Evolutionary conservation across 2,797 vertebrate genomes (phyloP).

Genomic region (Urophycis tenuis): DNA sequence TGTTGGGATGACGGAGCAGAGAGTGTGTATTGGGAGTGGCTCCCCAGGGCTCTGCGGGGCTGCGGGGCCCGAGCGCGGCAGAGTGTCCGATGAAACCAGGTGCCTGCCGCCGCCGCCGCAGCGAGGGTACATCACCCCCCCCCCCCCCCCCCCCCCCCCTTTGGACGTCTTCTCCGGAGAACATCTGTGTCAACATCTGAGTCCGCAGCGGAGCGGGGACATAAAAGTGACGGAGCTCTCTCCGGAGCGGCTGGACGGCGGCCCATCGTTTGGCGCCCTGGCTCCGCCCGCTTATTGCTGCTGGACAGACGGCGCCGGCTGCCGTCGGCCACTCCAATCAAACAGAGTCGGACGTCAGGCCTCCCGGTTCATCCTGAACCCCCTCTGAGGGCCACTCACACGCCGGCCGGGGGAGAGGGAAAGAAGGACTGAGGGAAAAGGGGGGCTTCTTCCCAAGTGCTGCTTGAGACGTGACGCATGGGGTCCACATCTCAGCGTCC

Average conservation of each 20-base stretch:
- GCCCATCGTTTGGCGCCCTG: conserved; percentile 24
- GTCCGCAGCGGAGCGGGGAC: conserved; percentile 10
- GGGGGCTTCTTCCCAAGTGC: not conserved
- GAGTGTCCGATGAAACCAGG: conserved; percentile 1
- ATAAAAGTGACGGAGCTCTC: conserved; percentile 6
- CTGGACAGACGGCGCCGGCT: conserved; percentile 33
- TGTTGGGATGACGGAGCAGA: too few relatives aligned
- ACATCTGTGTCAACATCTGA: too few relatives aligned
- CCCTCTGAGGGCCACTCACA: not conserved
- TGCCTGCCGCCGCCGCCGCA: not conserved
- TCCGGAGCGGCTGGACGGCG: conserved; percentile 10
- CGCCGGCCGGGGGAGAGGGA: not conserved
- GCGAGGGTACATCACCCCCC: conserved; percentile 1
- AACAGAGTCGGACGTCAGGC: not conserved
- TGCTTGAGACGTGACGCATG: not conserved
- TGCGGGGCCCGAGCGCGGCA: too few relatives aligned
- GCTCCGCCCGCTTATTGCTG: conserved; percentile 25
- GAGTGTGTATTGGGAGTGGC: not conserved
- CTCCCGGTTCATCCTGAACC: not conserved
- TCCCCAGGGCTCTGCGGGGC: not conserved
- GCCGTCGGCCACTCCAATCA: conserved; percentile 18
- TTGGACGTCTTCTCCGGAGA: conserved; percentile 14
- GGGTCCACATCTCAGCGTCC: too few relatives aligned
- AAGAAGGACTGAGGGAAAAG: not conserved
- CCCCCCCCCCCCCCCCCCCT: too few relatives aligned